Percentiles rank a stretch among this genome's conserved stretches.
These are phyloP conservation scores for Phrynosoma platyrhinos DNA, from an alignment of 2,113 vertebrate genomes.

Conservation along the genomic window DNA sequence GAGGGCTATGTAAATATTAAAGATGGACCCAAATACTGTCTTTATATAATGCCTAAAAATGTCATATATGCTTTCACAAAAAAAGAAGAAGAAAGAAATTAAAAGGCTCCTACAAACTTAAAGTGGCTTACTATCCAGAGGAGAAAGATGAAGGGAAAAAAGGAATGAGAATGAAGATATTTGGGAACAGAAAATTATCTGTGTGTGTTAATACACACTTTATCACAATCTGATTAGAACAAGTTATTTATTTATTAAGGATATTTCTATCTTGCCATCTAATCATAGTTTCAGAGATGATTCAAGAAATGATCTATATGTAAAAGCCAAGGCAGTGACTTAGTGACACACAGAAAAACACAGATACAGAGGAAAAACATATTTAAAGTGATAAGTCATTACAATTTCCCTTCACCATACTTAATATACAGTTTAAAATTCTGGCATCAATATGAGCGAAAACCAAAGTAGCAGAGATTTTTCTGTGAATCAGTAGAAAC, in stretches of 20 bases:
- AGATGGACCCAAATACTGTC: background rate
- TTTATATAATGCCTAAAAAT: background rate
- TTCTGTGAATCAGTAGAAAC: background rate
- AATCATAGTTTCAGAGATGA: background rate
- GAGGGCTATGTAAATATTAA: slow-evolving; percentile 20
- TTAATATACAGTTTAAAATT: background rate
- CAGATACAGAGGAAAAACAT: background rate
- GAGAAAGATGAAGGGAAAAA: slow-evolving; percentile 1
- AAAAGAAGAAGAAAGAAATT: no score
- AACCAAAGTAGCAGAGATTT: background rate
- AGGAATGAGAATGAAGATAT: background rate
- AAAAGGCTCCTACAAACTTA: background rate
- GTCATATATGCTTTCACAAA: background rate
- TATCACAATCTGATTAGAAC: background rate
- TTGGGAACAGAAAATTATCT: background rate
- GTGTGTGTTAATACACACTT: no score
- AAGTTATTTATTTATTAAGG: background rate
- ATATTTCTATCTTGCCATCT: background rate
- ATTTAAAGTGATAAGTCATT: background rate
- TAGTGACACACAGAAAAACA: background rate
- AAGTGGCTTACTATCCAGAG: background rate
- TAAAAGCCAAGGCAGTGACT: background rate
- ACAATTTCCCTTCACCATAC: background rate
- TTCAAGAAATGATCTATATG: background rate
- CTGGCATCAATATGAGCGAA: background rate